Evolutionary conservation across 2,113 vertebrate genomes (phyloP).

Genomic region (Progne subis): DNA sequence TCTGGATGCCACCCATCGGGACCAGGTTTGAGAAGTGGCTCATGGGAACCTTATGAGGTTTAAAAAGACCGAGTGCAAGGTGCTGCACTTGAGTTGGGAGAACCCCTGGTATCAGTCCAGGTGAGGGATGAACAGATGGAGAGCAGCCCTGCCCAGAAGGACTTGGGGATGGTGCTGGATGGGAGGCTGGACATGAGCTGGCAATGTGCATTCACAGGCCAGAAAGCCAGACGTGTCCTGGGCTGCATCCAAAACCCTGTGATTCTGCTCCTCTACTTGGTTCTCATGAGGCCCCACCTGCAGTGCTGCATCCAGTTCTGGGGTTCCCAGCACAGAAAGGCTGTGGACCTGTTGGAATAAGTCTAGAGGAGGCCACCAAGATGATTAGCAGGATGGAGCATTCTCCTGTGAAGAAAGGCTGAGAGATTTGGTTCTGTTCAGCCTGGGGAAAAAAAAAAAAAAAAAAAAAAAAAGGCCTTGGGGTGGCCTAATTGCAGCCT

Average conservation of each 20-base stretch:
- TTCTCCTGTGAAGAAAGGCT: neutral
- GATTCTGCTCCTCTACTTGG: neutral
- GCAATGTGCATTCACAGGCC: neutral
- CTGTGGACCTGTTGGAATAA: neutral
- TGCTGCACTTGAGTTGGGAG: neutral
- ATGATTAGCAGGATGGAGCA: neutral
- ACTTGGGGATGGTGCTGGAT: neutral
- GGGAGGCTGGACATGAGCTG: neutral
- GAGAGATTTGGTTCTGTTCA: neutral
- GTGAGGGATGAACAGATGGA: neutral
- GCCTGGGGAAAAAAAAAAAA: neutral
- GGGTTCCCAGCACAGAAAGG: neutral
- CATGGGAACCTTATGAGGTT: neutral
- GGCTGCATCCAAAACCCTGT: neutral
- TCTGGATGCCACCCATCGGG: neutral
- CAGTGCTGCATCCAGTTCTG: neutral
- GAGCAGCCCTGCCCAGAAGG: neutral
- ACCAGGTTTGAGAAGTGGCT: neutral
- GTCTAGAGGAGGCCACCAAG: neutral
- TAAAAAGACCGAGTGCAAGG: neutral
- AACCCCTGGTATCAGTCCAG: rapidly evolving
- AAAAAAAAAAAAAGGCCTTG: neutral
- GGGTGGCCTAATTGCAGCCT: neutral
- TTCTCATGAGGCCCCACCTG: neutral
- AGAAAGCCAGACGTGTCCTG: rapidly evolving